A percentile compares a stretch with the other conserved stretches of the same genome.
Conservation (phyloP, 1,140 invertebrate species). For the Wiebesia pumilae region DNA sequence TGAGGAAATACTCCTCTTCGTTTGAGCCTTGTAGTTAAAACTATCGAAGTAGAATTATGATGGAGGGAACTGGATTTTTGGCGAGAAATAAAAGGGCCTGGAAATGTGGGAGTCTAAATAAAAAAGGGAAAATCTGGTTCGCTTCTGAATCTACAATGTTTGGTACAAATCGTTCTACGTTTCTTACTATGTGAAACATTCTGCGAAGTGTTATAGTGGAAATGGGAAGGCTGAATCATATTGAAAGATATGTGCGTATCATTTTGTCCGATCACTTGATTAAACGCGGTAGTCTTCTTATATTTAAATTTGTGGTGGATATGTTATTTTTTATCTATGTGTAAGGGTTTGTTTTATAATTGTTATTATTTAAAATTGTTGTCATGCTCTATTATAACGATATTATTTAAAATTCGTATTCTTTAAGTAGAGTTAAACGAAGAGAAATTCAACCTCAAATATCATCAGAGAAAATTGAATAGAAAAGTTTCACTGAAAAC, state of each 20-base stretch:
- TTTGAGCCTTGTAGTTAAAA: background rate
- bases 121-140: background rate
- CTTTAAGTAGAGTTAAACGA: background rate
- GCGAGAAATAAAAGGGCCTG: background rate
- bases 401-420: background rate
- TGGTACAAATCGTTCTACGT: too few relatives aligned
- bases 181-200: background rate
- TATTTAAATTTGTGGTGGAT: background rate
- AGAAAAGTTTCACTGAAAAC: background rate
- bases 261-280: background rate
- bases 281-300: background rate
- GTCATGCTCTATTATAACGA: background rate
- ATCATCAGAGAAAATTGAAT: conserved; percentile 9
- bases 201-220: background rate
- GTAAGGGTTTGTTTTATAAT: background rate
- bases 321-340: background rate
- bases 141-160: conserved; percentile 5
- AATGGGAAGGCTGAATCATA: background rate
- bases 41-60: background rate
- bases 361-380: conserved; percentile 1
- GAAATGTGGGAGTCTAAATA: background rate
- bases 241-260: background rate
- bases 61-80: conserved; percentile 8
- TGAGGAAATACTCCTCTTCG: conserved; percentile 47
- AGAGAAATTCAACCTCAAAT: conserved; percentile 44